Evolutionary conservation across 2,888 invertebrate species (phyloP), one percentile per base, ranked within the genome.

Genomic region (Diarsia brunnea): DNA sequence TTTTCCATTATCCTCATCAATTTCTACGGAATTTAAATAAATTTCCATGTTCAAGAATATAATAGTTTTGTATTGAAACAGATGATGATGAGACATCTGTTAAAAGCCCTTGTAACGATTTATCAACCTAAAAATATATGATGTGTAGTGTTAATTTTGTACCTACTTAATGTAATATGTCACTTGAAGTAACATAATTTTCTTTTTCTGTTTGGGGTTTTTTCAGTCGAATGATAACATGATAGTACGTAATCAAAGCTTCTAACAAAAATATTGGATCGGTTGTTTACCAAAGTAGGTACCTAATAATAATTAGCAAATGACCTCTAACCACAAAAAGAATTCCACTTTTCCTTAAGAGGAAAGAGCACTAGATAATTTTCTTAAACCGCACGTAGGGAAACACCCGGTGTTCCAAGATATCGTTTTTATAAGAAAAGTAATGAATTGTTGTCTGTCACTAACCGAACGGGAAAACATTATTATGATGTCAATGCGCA

Each of bases 1-100:
- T 73, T 67, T 73, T 69, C 49, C 78, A 70, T 66, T 43, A 58
- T 51, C 63, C 27, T 72, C 61, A 69, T 65, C 65, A 70, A 76
- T 80, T 82, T 76, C 53, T 73, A 78, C 31, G 53, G 60, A 70
- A 77, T 80, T 83, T 81, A n/a, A 82, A 80, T 87, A 83, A 68
- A 84, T 83, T 82, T 79, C 55, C 80, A 82, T 84, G 55, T 76
- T 31, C 31, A 49, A 63, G 24, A 65, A 53, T 43, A 47, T 79
- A 80, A 58, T 76, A 61, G 60, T 73, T 82, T 70, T 74, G 53
- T 79, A 75, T 79, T 73, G 76, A 72, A 69, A 84, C 81, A 81
- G 66, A 75, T 84, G 69, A 61, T 68, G 49, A 24, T 79, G 31
- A 64, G 63, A 73, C 63, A 74, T 68, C 10, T 73, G 49, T 65